Conservation (phyloP, 2,888 invertebrate genomes). For the Ceramica pisi region DNA sequence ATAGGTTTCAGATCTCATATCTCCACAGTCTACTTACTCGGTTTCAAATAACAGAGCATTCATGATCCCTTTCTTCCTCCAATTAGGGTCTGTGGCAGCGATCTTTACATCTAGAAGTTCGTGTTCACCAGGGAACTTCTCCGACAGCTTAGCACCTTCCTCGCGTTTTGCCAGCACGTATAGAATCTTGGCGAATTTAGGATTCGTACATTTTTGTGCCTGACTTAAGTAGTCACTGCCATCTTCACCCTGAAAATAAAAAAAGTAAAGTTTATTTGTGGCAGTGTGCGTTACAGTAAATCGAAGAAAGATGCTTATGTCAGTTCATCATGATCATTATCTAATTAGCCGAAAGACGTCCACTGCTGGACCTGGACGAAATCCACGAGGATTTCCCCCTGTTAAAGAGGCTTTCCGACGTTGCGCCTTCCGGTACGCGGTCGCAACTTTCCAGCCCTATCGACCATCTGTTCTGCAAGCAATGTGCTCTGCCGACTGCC, state of each 20-base stretch:
- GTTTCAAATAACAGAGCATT: slow-evolving; percentile 91
- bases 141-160: slow-evolving; percentile 89
- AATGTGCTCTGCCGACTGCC: too few relatives aligned
- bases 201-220: slow-evolving; percentile 89
- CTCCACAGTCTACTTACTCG: slow-evolving; percentile 86
- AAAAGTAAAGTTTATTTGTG: not conserved
- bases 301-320: not conserved
- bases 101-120: slow-evolving; percentile 92
- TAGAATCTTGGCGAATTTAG: slow-evolving; percentile 92
- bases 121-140: slow-evolving; percentile 89
- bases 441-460: too few relatives aligned
- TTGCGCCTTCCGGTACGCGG: too few relatives aligned
- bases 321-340: not conserved
- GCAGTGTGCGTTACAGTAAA: not conserved
- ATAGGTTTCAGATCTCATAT: too few relatives aligned
- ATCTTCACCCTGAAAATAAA: slow-evolving; percentile 71
- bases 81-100: slow-evolving; percentile 92
- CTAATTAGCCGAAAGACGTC: too few relatives aligned
- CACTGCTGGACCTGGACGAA: too few relatives aligned
- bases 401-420: too few relatives aligned
- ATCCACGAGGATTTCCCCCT: too few relatives aligned
- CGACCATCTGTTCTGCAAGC: too few relatives aligned
- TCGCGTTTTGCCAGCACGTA: slow-evolving; percentile 91
- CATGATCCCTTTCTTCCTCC: slow-evolving; percentile 93
- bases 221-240: slow-evolving; percentile 82